Base-by-base conservation (phyloP, 2,113 vertebrate species). In the Mirounga angustirostris region DNA sequence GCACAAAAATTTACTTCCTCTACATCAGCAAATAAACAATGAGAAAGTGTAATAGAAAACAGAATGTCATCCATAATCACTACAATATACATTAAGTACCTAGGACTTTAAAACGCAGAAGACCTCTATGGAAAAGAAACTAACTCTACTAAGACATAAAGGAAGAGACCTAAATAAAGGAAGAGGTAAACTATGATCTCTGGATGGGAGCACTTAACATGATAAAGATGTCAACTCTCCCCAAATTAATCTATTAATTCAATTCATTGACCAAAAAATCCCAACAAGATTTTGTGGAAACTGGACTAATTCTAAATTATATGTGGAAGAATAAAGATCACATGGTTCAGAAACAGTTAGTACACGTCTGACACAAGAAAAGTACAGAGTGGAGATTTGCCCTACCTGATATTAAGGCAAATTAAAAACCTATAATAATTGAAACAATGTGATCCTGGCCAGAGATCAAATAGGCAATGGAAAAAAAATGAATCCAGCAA, bases 111-210 rank as follows among this genome's bases (percentile, higher is more conserved):
- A 79, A 97, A 86, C 33, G 7, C 5, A 73, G n/a, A 74, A 90
- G n/a, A 87, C 30, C 4, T 91, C 16, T 61, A 88, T 65, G n/a
- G 15, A 78, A 89, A 89, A 73, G 92, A 56, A 94, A 76, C 36
- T 71, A 90, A 90, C 30, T 92, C 28, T 95, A 76, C 26, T 67
- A 73, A 93, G 26, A 79, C 36, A 81, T 63, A 94, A 94, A 92
- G 67, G 15, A 94, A 80, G 30, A 80, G 19, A 85, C 5, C 8
- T 81, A 46, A 90, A 91, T 91, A 96, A 97, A 95, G 43, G 33
- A 50, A 97, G 28, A 91, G 26, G 30, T 84, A 91, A 89, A 96
- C 63, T 89, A 88, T 97, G 79, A 91, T 85, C 15, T 95, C 85
- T 61, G 13, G 30, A 69, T 63, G 22, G n/a, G 63, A 96, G 90